Evolutionary conservation across 2,797 vertebrate genomes (phyloP).

Genomic region (Alca torda): DNA sequence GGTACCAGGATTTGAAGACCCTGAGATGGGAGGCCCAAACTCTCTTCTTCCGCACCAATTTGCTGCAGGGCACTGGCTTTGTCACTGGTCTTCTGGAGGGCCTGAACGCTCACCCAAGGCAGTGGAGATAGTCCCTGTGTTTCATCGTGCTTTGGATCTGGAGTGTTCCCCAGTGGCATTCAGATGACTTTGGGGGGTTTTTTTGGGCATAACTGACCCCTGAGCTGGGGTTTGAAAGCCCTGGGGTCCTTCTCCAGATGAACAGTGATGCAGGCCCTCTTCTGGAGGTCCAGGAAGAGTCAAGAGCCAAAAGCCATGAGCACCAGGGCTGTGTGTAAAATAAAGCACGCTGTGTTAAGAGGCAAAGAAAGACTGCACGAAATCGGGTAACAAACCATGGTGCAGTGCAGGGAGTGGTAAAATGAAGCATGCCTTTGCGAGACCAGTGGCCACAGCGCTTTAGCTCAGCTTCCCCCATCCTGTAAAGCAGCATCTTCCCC

Average conservation of each 20-base stretch:
- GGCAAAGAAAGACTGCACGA: neutral
- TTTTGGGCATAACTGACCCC: neutral
- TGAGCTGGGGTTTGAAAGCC: neutral
- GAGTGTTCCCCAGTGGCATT: neutral
- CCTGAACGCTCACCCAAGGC: neutral
- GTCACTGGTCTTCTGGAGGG: neutral
- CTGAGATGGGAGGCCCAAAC: neutral
- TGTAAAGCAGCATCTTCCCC: neutral
- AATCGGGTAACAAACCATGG: rapidly evolving
- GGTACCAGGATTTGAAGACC: neutral
- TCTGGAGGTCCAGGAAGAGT: neutral
- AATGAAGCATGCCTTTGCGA: neutral
- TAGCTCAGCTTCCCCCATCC: neutral
- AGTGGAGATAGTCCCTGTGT: neutral
- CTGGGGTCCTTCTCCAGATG: neutral
- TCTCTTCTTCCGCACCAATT: neutral
- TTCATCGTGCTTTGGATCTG: neutral
- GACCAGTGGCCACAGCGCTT: rapidly evolving
- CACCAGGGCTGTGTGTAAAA: neutral
- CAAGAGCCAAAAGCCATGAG: neutral
- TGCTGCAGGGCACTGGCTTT: neutral
- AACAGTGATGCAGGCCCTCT: neutral
- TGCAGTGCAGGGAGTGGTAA: neutral
- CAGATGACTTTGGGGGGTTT: neutral
- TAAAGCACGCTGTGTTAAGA: neutral